phyloP scores from a whole-genome alignment of 2,888 invertebrate species.

The Chrysolina americana region DNA sequence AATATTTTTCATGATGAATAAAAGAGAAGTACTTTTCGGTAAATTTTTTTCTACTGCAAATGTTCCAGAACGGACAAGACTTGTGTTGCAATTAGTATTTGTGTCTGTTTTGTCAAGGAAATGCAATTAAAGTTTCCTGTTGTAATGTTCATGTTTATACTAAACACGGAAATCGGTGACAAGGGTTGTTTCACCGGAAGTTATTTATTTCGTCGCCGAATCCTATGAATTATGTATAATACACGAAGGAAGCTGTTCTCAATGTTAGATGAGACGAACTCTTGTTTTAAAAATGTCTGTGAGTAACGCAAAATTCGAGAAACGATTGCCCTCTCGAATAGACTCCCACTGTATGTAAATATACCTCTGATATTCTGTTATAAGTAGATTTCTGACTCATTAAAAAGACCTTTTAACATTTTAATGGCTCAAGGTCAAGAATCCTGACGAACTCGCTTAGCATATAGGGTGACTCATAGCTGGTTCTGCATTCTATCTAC shows the following conservation, averaged over 20 bases:
- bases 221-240: neutral
- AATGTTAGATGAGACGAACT: neutral
- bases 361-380: conserved; percentile 18
- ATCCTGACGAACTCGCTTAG: conserved; percentile 14
- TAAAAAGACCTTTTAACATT: conserved; percentile 13
- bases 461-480: conserved; percentile 20
- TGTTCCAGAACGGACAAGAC: neutral
- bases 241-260: neutral
- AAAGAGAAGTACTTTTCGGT: too few species aligned
- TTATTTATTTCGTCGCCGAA: neutral
- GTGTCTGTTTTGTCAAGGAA: neutral
- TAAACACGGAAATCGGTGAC: neutral
- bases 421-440: conserved; percentile 24
- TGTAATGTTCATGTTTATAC: neutral
- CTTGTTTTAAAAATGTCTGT: neutral
- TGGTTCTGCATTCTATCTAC: conserved; percentile 24
- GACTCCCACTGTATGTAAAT: conserved; percentile 10
- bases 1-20: too few species aligned
- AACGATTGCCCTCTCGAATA: neutral
- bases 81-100: neutral
- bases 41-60: too few species aligned
- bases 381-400: conserved; percentile 17
- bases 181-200: neutral
- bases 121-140: neutral
- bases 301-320: neutral